Base-by-base conservation (phyloP, 30 jellyfish, hydroid and myxozoan genomes). In the Sanderia malayensis region DNA sequence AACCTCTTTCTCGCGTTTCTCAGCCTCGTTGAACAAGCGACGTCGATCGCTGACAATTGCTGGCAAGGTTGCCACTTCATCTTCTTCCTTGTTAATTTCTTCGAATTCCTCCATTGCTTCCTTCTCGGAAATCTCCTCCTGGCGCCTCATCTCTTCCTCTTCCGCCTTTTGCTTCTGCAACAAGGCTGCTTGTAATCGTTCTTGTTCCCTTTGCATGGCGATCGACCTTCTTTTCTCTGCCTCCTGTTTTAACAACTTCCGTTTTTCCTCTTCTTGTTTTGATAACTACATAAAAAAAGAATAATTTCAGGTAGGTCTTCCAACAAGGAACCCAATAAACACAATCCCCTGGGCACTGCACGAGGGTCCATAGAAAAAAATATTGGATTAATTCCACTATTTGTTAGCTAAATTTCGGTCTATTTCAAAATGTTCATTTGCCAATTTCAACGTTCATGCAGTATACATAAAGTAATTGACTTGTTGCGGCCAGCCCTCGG, bases 131-230 rank as follows among this genome's bases (percentile, higher is more conserved):
- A 49, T 49, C 47, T 77, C 81, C 47, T 77, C 81, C 41, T 31
- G 81, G 24, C 33, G 69, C 44, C 89, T 77, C 33, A 67, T 46
- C 44, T 65, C 37, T 57, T 77, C 89, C 33, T 63, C 81, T 53
- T 77, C 89, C 24, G 63, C 89, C 58, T 77, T 81, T 29, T 77
- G 49, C 37, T 77, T 68, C 66, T 77, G 63, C 29, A 47, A 67
- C 7, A 77, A 70, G 32, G 65, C n/a, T 34, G 81, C 89, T 30
- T 61, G 89, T 37, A 63, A 63, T 68, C 89, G 62, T 53, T 77
- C 81, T 64, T 77, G 41, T 75, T 77, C 89, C 69, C 61, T 77
- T 49, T 77, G 81, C 67, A 33, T 17, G 13, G 89, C 79, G 44
- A 77, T 27, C 30, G 75, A 22, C 32, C 89, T 30, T 49, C 78